Conservation (phyloP, 1,140 invertebrate genomes). For the Arctopsyche grandis region DNA sequence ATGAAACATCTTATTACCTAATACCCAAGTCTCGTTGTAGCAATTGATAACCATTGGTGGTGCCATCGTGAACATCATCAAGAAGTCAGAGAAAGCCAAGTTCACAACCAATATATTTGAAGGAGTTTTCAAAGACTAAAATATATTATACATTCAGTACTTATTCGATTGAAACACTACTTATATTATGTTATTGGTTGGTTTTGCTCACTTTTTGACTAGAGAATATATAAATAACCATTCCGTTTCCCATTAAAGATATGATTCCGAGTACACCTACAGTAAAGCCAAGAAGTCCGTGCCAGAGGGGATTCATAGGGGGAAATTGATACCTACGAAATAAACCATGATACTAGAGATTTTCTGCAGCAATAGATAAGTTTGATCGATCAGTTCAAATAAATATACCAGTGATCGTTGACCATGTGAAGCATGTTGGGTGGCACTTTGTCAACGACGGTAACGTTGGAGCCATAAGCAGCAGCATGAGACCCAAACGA, state of each 20-base stretch:
- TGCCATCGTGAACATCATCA: conserved; percentile 83
- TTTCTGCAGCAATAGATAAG: neutral
- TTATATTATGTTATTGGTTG: neutral
- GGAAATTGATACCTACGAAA: conserved; percentile 74
- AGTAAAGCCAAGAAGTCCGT: conserved; percentile 79
- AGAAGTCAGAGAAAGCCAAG: conserved; percentile 83
- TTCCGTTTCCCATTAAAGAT: conserved; percentile 79
- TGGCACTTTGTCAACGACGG: conserved; percentile 67
- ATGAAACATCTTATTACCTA: conserved; percentile 61
- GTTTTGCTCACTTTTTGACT: conserved; percentile 69
- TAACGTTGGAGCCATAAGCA: conserved; percentile 63
- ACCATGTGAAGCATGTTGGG: conserved; percentile 75
- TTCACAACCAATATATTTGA: conserved; percentile 85
- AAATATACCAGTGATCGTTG: conserved; percentile 68
- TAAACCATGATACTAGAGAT: neutral
- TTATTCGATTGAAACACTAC: neutral
- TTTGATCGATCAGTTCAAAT: conserved; percentile 1
- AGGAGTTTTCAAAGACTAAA: conserved; percentile 68
- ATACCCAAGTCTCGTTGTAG: conserved; percentile 81
- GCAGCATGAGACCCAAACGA: conserved; percentile 63
- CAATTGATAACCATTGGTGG: conserved; percentile 83
- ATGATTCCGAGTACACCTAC: conserved; percentile 78
- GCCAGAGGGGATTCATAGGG: conserved; percentile 82
- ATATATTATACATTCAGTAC: neutral
- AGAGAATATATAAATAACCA: conserved; percentile 85